Base-by-base conservation (phyloP, 1,140 invertebrate species). In the Vanessa atalanta region DNA sequence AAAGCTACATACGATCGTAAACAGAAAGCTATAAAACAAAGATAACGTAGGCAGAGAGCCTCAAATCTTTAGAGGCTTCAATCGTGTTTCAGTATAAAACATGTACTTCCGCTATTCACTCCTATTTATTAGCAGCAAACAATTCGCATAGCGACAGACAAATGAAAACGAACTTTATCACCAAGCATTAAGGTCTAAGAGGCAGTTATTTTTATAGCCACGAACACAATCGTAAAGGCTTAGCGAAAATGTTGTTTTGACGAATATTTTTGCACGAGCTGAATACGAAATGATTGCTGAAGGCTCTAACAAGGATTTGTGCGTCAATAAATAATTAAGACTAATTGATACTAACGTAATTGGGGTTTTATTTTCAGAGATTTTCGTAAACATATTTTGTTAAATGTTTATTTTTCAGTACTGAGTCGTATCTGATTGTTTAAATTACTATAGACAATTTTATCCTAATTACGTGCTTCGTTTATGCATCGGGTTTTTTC, bases 131-230 rank as follows among this genome's bases (percentile, higher is more conserved):
- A 69, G 55, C 51, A 65, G 48, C 43, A 72, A 31, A 50, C 57
- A 69, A 69, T 51, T 67, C 72, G 66, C 64, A 53, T 57, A 73
- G 60, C 71, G 68, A 65, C 20, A 65, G 70, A 55, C 73, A 79
- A 84, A 85, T 80, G 76, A 81, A 85, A 83, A 83, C 57, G 70
- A 79, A 72, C 84, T 88, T 88, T 87, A 88, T 82, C 70, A 65
- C 79, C 43, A 63, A 68, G 73, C 70, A 78, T 68, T 84, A 86
- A 84, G 83, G 77, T 73, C 76, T 70, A 81, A 83, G 76, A 80
- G 76, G 76, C 81, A 67, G 78, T 84, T 80, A 87, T 61, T 76
- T 87, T 85, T 83, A 85, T 72, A 57, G 72, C 72, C 70, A 64
- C 64, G 57, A 37, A 26, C 37, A 48, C 60, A 51, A 26, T 47